Base-by-base conservation (phyloP, 2,113 vertebrate genomes). In the Prunella fulvescens region DNA sequence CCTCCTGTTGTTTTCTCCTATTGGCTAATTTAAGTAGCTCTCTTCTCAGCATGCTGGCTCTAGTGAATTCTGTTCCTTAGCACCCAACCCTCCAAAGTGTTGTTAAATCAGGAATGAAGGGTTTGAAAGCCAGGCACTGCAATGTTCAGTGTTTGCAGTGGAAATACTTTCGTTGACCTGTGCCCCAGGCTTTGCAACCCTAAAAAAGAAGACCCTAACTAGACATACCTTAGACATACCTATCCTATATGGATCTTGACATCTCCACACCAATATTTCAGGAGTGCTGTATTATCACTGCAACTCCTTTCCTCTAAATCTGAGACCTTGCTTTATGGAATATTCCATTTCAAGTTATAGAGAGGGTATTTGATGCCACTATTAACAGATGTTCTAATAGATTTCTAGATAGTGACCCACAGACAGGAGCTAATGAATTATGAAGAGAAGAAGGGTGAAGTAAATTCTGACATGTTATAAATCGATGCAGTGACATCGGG, bases 1-100 rank as follows among this genome's bases (percentile, higher is more conserved):
- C 91, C 91, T 95, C 95, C 94, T 91, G 94, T 95, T 95, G 93
- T 95, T 96, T 97, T 93, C 93, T 94, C 86, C 95, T 93, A 94
- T 95, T 93, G 92, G 92, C 76, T 96, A 95, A 96, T 93, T 95
- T 95, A 95, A 96, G 86, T 86, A 92, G 89, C 91, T 92, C 83
- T 95, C 93, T 93, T 93, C 94, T 89, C 95, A 89, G 94, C 92
- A 87, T 56, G 89, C 62, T 92, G 73, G 93, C 89, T 92, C 86
- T 61, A 50, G 91, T 76, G 91, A 93, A 87, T 96, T 86, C 78
- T 72, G 70, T 92, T 97, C 96, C 96, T 92, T 91, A 92, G 93
- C 89, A 96, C 91, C 94, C 94, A 97, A 45, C 81, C 48, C 65
- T 95, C 93, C 65, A 7, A 92, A 86, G 80, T 45, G 65, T 61